phyloP scores from a whole-genome alignment of 2,113 vertebrate genomes.

The Tapirus terrestris region DNA sequence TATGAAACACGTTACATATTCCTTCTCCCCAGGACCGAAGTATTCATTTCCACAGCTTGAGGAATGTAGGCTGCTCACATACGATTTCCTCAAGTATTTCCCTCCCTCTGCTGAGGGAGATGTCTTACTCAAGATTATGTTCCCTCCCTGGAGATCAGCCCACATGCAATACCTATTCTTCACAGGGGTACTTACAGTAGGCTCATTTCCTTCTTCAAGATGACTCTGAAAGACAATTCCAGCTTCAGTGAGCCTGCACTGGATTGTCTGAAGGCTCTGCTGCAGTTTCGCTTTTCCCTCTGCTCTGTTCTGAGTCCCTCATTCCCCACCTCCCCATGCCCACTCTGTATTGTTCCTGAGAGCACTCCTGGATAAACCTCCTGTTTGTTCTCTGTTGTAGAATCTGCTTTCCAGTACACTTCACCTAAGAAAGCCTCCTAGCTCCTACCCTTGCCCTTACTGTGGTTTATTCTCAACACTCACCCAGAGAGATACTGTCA shows the following conservation, averaged over 20 bases:
- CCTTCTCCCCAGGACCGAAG: neutral
- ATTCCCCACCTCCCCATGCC: rapidly evolving
- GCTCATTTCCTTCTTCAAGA: neutral
- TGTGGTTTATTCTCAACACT: neutral
- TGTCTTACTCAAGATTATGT: neutral
- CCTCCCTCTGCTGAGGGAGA: neutral
- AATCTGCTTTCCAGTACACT: neutral
- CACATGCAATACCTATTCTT: neutral
- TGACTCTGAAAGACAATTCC: neutral
- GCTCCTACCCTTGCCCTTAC: neutral
- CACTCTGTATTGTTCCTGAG: neutral
- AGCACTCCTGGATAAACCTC: neutral
- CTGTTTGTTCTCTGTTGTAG: neutral
- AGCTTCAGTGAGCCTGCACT: neutral
- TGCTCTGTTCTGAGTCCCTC: neutral
- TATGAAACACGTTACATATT: neutral
- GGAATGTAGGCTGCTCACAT: neutral
- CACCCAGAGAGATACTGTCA: neutral
- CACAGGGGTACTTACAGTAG: neutral
- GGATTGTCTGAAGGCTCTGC: neutral
- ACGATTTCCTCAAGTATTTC: neutral
- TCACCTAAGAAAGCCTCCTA: neutral
- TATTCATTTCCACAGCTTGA: neutral
- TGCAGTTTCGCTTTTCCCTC: neutral
- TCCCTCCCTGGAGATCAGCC: neutral